A percentile compares a stretch with the other conserved stretches of the same genome.
Conservation (phyloP, 2,113 vertebrate genomes). For the Brienomyrus longianalis region DNA sequence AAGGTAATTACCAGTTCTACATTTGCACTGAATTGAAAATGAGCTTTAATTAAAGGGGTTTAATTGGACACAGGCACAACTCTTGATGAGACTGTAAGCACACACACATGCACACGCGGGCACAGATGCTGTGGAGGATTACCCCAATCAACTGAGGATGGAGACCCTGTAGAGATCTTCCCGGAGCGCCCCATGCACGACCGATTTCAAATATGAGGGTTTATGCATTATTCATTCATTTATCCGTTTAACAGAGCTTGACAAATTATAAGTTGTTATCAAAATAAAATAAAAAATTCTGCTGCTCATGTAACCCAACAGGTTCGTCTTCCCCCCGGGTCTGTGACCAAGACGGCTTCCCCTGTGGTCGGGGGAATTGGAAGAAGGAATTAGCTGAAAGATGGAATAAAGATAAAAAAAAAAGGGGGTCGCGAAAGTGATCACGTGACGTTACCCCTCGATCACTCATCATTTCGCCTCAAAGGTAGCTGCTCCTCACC, state of each 20-base stretch:
- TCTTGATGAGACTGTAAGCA: conserved; percentile 10
- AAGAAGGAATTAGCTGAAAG: background rate
- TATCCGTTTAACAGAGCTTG: background rate
- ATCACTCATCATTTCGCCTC: background rate
- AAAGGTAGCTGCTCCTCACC: background rate
- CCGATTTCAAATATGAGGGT: background rate
- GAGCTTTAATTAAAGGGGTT: conserved; percentile 13
- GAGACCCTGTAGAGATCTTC: background rate
- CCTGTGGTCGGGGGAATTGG: background rate
- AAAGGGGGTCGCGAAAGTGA: no score
- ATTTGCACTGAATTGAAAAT: conserved; percentile 9
- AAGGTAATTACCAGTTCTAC: conserved; percentile 18
- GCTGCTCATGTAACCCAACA: background rate
- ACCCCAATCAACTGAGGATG: background rate
- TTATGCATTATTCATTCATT: background rate
- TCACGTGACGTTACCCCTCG: background rate
- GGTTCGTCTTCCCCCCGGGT: background rate
- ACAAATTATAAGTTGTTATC: background rate
- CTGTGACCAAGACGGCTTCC: background rate
- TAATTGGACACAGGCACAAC: background rate
- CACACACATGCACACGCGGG: background rate
- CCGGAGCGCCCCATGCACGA: background rate
- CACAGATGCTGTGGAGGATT: background rate
- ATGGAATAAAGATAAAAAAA: background rate
- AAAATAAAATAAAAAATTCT: background rate